Conservation (phyloP, 2,888 invertebrate species). For the Diogma glabrata region DNA sequence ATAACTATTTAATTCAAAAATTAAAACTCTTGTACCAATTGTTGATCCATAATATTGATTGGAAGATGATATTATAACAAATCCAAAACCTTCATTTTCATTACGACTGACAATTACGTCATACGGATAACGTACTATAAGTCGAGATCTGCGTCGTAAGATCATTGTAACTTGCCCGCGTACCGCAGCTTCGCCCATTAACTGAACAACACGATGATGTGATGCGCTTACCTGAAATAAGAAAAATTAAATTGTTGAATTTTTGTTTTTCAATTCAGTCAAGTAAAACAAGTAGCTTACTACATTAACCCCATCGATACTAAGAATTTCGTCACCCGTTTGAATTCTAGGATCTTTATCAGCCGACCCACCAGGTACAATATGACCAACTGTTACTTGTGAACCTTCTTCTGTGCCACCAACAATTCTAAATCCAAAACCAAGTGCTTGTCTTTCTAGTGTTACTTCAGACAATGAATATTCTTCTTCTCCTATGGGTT, state of each 20-base stretch:
- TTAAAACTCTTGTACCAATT: slow-evolving; percentile 48
- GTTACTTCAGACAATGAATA: slow-evolving; percentile 44
- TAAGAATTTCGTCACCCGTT: slow-evolving; percentile 88
- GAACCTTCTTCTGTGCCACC: slow-evolving; percentile 97
- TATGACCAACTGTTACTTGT: slow-evolving; percentile 92
- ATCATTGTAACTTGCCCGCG: slow-evolving; percentile 77
- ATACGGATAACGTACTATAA: slow-evolving; percentile 48
- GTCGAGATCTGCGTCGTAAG: slow-evolving; percentile 44
- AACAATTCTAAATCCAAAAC: slow-evolving; percentile 96
- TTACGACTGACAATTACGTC: slow-evolving; percentile 83
- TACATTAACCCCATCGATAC: slow-evolving; percentile 79
- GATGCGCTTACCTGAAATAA: slow-evolving; percentile 58
- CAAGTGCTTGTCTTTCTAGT: slow-evolving; percentile 78
- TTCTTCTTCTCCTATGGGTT: slow-evolving; percentile 18
- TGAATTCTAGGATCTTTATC: slow-evolving; percentile 81
- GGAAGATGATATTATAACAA: slow-evolving; percentile 94
- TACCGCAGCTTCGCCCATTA: slow-evolving; percentile 81
- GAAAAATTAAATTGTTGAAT: slow-evolving; percentile 15
- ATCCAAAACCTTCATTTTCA: slow-evolving; percentile 96
- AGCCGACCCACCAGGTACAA: slow-evolving; percentile 92
- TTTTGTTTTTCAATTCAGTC: no score
- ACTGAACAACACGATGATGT: slow-evolving; percentile 85
- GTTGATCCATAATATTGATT: slow-evolving; percentile 68
- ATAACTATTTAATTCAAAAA: slow-evolving; percentile 8
- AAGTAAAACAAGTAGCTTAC: slow-evolving; percentile 35